A percentile compares a stretch with the other conserved stretches of the same genome.
Conservation (phyloP, 1,140 invertebrate genomes). For the Trichomalopsis sarcophagae region DNA sequence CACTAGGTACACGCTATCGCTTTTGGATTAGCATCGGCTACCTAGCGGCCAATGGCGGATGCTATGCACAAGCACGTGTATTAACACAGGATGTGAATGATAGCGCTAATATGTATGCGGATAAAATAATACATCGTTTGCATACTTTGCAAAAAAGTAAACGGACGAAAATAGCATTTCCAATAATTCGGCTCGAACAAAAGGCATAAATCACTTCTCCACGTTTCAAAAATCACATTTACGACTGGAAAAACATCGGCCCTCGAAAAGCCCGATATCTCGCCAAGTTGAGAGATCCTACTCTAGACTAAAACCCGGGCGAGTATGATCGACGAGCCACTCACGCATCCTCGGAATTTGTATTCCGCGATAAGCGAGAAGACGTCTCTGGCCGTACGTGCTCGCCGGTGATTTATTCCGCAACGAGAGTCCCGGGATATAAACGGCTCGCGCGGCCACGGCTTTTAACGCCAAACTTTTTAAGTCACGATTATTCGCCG, state of each 20-base stretch:
- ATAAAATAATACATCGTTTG: too few relatives aligned
- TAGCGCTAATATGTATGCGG: too few relatives aligned
- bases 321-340: conserved; percentile 16
- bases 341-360: conserved; percentile 12
- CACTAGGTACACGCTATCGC: too few relatives aligned
- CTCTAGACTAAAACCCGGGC: not conserved
- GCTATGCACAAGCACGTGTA: too few relatives aligned
- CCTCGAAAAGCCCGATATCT: not conserved
- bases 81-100: too few relatives aligned
- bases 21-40: too few relatives aligned
- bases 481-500: conserved; percentile 1
- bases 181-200: too few relatives aligned
- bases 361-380: conserved; percentile 13
- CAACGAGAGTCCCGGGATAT: not conserved
- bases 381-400: conserved; percentile 3
- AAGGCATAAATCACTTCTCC: too few relatives aligned
- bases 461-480: conserved; percentile 13
- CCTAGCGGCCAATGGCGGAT: too few relatives aligned
- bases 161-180: not conserved
- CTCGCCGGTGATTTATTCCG: not conserved
- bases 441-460: not conserved
- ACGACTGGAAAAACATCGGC: not conserved
- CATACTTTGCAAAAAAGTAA: not conserved
- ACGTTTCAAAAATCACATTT: not conserved
- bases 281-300: not conserved